Evolutionary conservation across 1,140 invertebrate genomes (phyloP).

Genomic region (Eurytemora carolleeae): DNA sequence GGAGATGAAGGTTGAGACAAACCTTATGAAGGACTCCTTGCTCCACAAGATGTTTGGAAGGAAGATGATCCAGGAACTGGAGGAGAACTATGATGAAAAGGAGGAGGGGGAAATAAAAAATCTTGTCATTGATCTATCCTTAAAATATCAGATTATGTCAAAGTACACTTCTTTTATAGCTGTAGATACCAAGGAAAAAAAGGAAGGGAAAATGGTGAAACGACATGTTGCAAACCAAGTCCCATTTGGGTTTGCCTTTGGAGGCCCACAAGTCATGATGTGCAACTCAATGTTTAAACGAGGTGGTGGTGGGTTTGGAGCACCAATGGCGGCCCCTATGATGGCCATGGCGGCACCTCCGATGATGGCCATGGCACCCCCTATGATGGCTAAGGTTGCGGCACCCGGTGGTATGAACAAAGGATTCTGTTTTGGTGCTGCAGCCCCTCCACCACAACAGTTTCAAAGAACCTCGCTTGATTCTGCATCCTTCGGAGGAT

Average conservation of each 20-base stretch:
- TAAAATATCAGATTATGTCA: neutral
- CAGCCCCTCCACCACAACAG: too few relatives aligned
- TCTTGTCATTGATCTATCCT: neutral
- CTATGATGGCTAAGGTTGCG: neutral
- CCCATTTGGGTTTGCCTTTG: conserved; percentile 3
- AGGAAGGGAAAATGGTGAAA: neutral
- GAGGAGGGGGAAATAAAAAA: neutral
- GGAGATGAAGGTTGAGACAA: conserved; percentile 3
- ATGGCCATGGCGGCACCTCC: neutral
- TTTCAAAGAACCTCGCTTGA: too few relatives aligned
- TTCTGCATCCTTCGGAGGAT: too few relatives aligned
- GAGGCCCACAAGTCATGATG: too few relatives aligned
- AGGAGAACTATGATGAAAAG: conserved; percentile 8
- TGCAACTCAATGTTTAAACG: too few relatives aligned
- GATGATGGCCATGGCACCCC: neutral
- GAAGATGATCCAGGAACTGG: conserved; percentile 21
- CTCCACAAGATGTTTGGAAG: conserved; percentile 18
- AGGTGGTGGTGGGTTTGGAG: neutral
- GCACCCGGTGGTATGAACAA: too few relatives aligned
- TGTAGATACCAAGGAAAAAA: neutral
- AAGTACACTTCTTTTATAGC: conserved; percentile 2
- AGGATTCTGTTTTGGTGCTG: too few relatives aligned
- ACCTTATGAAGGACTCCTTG: neutral
- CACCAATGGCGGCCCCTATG: neutral
- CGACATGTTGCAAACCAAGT: neutral